Base-by-base conservation (phyloP, 2,888 invertebrate species). In the Noctua fimbriata region DNA sequence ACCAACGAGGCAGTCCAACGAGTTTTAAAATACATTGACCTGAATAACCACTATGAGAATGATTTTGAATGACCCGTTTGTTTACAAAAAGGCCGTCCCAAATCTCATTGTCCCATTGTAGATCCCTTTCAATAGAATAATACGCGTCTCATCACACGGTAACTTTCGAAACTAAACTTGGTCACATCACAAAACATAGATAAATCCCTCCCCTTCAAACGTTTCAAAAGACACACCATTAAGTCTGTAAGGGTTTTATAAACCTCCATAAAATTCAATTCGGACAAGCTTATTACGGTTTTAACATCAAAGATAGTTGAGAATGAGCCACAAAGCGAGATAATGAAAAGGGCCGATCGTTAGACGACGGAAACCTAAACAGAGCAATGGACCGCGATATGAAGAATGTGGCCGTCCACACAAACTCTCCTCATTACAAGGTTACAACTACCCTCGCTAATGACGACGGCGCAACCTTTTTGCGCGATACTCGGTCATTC, bases 391-490 rank as follows among this genome's bases (percentile, higher is more conserved):
- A 87, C 91, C 92, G 91, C 92, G 92, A 93, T 95, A 95, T 95
- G 94, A 95, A 94, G 94, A 94, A 95, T 95, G 94, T 92, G 91
- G 89, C 90, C 90, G 91, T 92, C 92, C 91, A 91, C 91, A 91
- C 92, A 93, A 94, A 94, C 92, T 93, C 94, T 92, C 92, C 94
- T 94, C 93, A 69, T 85, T 81, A 81, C 81, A 85, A 81, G 85
- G 93, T 93, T 93, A 94, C 92, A 92, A 92, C 90, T 93, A 93
- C 93, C 93, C 92, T 85, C 92, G 91, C 95, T 96, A 96, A 96
- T 96, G 96, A 96, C 94, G 92, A 91, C 90, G 86, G 92, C 83
- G 90, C 90, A 92, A 94, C 94, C 95, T 96, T 96, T 96, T 96
- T 96, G 95, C 91, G 92, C 93, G 90, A 92, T 92, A 91, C 91